These are phyloP conservation scores for Palloptera scutellata DNA, from an alignment of 2,888 invertebrate genomes.

Conservation along the genomic window DNA sequence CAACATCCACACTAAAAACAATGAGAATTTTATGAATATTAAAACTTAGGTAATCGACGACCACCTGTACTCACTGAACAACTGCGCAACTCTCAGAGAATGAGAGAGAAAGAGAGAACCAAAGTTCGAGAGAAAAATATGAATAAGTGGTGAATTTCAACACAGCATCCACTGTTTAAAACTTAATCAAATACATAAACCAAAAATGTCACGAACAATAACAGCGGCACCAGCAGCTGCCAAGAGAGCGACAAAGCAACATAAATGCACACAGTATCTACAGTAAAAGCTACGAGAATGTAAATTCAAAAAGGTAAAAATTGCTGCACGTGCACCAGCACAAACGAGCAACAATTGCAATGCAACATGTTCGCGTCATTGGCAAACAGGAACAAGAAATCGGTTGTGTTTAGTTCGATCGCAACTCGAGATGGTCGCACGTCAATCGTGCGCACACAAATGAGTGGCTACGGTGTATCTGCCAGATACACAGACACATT, in stretches of 20 bases:
- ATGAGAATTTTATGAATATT: too few species aligned
- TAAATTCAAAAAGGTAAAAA: too few species aligned
- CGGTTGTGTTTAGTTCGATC: conserved; percentile 36
- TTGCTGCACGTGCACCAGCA: not conserved
- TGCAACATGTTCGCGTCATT: not conserved
- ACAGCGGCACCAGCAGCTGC: too few species aligned
- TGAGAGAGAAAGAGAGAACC: too few species aligned
- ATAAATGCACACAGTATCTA: too few species aligned
- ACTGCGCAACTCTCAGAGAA: not conserved
- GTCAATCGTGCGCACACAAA: not conserved
- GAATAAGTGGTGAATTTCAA: conserved; percentile 16
- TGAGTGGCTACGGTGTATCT: not conserved
- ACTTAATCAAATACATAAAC: conserved; percentile 11
- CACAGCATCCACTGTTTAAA: not conserved
- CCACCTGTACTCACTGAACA: not conserved
- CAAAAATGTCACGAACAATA: not conserved
- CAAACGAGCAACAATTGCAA: not conserved
- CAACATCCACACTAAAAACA: too few species aligned
- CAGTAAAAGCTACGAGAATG: too few species aligned
- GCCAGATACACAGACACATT: not conserved
- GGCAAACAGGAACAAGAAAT: not conserved
- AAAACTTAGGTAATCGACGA: too few species aligned
- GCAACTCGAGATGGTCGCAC: conserved; percentile 14
- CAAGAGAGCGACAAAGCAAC: conserved; percentile 7
- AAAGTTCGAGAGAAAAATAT: too few species aligned